Evolutionary conservation across 2,888 invertebrate species (phyloP).

Genomic region (Geophilus truncorum): DNA sequence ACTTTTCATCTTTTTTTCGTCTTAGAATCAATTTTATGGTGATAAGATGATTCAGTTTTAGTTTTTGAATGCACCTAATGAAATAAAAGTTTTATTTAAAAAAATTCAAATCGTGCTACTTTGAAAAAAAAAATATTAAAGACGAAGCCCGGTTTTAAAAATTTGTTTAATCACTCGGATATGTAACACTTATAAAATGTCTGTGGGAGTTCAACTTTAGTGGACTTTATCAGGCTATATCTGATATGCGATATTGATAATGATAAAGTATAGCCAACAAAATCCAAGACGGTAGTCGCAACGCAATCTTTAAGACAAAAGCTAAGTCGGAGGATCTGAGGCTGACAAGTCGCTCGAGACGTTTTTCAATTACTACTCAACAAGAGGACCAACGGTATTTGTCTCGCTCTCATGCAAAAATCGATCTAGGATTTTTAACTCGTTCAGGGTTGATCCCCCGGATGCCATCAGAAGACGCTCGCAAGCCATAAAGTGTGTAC

Average conservation of each 20-base stretch:
- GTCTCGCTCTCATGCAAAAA: neutral
- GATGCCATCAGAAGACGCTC: neutral
- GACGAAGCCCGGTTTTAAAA: too few relatives aligned
- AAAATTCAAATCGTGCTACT: too few relatives aligned
- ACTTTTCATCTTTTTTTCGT: too few relatives aligned
- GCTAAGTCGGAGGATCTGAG: neutral
- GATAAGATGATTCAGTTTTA: too few relatives aligned
- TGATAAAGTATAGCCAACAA: neutral
- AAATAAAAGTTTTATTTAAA: too few relatives aligned
- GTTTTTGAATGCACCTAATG: too few relatives aligned
- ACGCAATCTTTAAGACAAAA: neutral
- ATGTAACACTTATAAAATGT: neutral
- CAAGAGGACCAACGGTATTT: neutral
- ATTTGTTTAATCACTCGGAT: too few relatives aligned
- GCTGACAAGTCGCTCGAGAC: conserved; percentile 11
- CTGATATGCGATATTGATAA: neutral
- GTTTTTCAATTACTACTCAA: conserved; percentile 16
- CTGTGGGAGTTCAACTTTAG: neutral
- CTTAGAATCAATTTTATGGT: too few relatives aligned
- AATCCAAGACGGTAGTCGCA: neutral
- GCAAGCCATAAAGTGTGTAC: neutral
- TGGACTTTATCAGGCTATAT: neutral
- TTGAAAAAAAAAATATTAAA: too few relatives aligned
- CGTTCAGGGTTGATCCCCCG: conserved; percentile 12
- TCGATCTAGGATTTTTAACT: conserved; percentile 11